Percentiles rank a stretch among this genome's conserved stretches.
These are phyloP conservation scores for Leptoclinus maculatus DNA, from an alignment of 2,797 vertebrate species.

Conservation along the genomic window DNA sequence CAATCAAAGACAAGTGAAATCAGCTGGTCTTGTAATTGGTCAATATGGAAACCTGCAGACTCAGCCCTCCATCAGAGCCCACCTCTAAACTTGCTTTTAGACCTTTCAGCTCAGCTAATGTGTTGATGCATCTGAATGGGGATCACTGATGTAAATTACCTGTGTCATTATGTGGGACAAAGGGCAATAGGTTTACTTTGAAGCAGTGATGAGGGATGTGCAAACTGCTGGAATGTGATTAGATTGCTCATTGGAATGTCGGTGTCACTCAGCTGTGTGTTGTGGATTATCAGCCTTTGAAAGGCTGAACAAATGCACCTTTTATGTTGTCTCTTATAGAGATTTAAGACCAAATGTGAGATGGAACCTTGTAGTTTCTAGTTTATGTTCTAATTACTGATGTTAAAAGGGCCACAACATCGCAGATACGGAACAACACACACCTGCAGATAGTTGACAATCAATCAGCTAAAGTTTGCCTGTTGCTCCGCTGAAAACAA, in stretches of 20 bases:
- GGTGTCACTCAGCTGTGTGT: not conserved
- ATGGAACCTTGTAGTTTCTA: not conserved
- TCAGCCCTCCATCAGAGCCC: not conserved
- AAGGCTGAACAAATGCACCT: not conserved
- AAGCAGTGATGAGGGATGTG: constrained; percentile 9
- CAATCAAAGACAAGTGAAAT: constrained; percentile 40
- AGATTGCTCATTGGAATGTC: constrained; percentile 17
- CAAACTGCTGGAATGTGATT: constrained; percentile 36
- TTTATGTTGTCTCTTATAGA: not conserved
- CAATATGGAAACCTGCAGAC: not conserved
- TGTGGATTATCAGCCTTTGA: constrained; percentile 4
- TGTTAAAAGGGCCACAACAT: not conserved
- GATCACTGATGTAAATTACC: constrained; percentile 48
- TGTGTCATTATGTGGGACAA: not conserved
- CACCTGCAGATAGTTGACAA: constrained; percentile 3
- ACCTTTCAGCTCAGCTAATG: constrained; percentile 21
- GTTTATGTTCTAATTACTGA: not conserved
- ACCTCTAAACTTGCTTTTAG: not conserved
- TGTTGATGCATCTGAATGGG: constrained; percentile 34
- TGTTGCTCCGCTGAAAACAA: not conserved
- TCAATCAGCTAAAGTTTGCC: not conserved
- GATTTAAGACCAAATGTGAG: not conserved
- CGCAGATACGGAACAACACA: not conserved
- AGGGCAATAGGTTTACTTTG: not conserved
- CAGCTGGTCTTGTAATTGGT: constrained; percentile 9